Evolutionary conservation across 2,113 vertebrate species (phyloP), one percentile per base, ranked within the genome.

Genomic region (Edolisoma coerulescens): DNA sequence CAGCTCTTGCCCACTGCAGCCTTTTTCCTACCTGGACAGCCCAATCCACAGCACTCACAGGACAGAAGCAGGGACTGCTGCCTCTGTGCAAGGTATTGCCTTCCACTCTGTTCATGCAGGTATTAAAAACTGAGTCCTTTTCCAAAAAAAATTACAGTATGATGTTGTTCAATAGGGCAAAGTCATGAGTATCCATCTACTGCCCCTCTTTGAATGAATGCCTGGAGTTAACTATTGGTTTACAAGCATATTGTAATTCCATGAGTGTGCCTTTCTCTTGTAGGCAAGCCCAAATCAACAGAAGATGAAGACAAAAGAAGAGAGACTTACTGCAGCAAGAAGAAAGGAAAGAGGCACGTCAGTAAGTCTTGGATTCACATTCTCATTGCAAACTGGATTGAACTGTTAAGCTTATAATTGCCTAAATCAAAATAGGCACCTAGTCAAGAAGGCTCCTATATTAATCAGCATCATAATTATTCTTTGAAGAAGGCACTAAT

Each of bases 341-440:
- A 74, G 52, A 89, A 88, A 82, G 16, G 11, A 57, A 70, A 32
- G 45, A 90, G 13, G n/a, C 53, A 30, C 19, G 24, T 83, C 63
- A 57, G 45, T 88, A 88, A 69, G 59, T 82, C 56, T 68, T 84
- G 74, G 35, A 52, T 64, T 73, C 52, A 13, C 27, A 63, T 93
- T 87, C 64, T 75, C 13, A n/a, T 28, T 87, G 63, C 0, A 0
- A 77, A 92, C 95, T 90, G 76, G 53, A 87, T 96, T 95, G 87
- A 90, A 91, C 93, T 76, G 47, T 53, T 82, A 76, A 82, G n/a
- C 56, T 85, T 28, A 2, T 84, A 96, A 91, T 78, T 95, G 81
- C 52, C 49, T 82, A 83, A 91, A 96, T 95, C 87, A 89, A 95
- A 95, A 76, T 39, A 94, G 70, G 61, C 61, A 67, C 49, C 50